Percentiles rank a stretch among this genome's conserved stretches.
phyloP scores from a whole-genome alignment of 2,113 vertebrate genomes.

The Nibea coibor region DNA sequence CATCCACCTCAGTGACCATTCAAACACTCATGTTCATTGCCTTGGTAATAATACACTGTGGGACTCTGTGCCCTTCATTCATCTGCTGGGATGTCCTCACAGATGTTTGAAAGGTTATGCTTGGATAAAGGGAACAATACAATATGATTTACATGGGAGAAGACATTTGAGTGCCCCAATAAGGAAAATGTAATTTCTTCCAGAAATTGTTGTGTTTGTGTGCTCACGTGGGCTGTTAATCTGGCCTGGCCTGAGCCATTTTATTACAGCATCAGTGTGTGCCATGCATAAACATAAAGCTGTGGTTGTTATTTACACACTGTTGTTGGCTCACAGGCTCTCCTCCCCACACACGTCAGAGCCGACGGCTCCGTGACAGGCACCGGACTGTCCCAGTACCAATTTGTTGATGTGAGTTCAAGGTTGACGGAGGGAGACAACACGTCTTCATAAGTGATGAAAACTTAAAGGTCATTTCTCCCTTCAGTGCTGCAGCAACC shows the following conservation, averaged over 20 bases:
- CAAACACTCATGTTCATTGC: background rate
- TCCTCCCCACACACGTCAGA: constrained; percentile 30
- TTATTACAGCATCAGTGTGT: background rate
- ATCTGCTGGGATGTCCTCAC: background rate
- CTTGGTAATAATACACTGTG: background rate
- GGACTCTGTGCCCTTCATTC: background rate
- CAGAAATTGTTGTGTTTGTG: background rate
- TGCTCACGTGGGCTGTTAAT: too few relatives aligned
- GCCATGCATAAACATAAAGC: background rate
- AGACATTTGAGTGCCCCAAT: background rate
- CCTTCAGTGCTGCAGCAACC: constrained; percentile 6
- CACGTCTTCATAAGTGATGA: background rate
- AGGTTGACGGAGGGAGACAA: background rate
- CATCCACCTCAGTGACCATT: too few relatives aligned
- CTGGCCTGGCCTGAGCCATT: background rate
- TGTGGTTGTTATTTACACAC: constrained; percentile 24
- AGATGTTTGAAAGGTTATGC: background rate
- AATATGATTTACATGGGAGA: background rate
- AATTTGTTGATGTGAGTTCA: constrained; percentile 5
- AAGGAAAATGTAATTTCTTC: background rate
- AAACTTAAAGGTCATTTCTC: constrained; percentile 9
- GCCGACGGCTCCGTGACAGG: constrained; percentile 42
- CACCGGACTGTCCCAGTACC: constrained; percentile 26
- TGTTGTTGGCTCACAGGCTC: constrained; percentile 20
- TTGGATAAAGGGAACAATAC: background rate